Conservation (phyloP, 1,140 invertebrate species). For the Drosophila ohnishii region DNA sequence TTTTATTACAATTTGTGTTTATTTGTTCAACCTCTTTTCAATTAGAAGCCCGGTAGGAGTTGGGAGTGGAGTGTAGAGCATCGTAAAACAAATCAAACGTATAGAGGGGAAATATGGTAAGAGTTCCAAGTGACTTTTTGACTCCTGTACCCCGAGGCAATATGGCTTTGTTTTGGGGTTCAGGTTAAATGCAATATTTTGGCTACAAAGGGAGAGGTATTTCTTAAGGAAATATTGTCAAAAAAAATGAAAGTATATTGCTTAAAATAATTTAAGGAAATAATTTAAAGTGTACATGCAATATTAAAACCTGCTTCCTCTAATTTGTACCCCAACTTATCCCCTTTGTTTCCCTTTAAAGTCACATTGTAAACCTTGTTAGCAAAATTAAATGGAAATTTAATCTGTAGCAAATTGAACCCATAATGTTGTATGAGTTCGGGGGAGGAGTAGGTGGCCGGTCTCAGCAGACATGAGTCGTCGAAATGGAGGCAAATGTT, state of each 20-base stretch:
- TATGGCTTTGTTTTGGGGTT: neutral
- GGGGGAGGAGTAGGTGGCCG: neutral
- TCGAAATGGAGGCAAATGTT: constrained; percentile 7
- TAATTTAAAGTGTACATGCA: too few relatives aligned
- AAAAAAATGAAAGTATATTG: neutral
- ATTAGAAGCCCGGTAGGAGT: constrained; percentile 54
- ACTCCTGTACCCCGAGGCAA: neutral
- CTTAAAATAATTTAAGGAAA: neutral
- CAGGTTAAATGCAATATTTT: neutral
- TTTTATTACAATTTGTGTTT: constrained; percentile 81
- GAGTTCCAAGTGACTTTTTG: constrained; percentile 32
- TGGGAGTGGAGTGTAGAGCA: constrained; percentile 34
- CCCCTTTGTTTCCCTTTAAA: neutral
- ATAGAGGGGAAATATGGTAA: constrained; percentile 3
- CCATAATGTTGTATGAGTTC: neutral
- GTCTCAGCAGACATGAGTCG: constrained; percentile 26
- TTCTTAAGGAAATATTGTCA: neutral
- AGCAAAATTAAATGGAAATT: neutral
- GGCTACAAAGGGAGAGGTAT: neutral
- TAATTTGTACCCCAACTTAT: neutral
- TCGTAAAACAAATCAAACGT: constrained; percentile 60
- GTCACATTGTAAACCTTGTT: neutral
- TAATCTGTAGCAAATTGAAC: constrained; percentile 12
- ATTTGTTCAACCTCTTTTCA: constrained; percentile 76
- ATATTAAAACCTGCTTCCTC: too few relatives aligned